These are phyloP conservation scores for Neria commutata DNA, from an alignment of 2,888 invertebrate species.

Conservation along the genomic window DNA sequence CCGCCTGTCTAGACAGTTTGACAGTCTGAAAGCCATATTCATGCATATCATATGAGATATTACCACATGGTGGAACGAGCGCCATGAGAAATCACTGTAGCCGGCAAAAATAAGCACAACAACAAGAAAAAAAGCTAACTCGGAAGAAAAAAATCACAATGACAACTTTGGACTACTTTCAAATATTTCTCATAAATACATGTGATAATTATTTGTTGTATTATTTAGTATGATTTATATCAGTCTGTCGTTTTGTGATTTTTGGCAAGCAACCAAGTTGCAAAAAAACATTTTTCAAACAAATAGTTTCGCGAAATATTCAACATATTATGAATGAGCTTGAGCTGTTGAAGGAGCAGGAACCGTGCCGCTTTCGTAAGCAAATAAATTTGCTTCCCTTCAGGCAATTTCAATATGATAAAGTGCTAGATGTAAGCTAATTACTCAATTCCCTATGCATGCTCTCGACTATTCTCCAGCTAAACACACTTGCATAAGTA, in stretches of 20 bases:
- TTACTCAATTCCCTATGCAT: too few relatives aligned
- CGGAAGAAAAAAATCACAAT: conserved; percentile 24
- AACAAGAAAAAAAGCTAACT: neutral
- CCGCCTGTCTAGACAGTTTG: conserved; percentile 26
- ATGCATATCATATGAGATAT: conserved; percentile 16
- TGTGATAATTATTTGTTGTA: conserved; percentile 8
- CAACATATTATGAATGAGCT: too few relatives aligned
- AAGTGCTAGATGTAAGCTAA: too few relatives aligned
- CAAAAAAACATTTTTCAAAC: too few relatives aligned
- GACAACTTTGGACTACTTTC: conserved; percentile 34
- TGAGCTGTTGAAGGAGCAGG: conserved; percentile 12
- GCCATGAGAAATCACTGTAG: conserved; percentile 18
- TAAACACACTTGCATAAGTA: conserved; percentile 1
- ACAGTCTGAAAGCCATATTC: conserved; percentile 14
- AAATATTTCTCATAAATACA: conserved; percentile 24
- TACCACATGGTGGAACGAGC: conserved; percentile 20
- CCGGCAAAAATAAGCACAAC: neutral
- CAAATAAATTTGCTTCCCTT: too few relatives aligned
- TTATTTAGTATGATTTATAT: conserved; percentile 6
- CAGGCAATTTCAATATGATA: too few relatives aligned
- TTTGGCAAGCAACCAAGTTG: conserved; percentile 5
- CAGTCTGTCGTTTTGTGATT: neutral
- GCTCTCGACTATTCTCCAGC: too few relatives aligned
- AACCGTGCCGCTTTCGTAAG: too few relatives aligned
- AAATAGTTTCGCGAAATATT: too few relatives aligned